phyloP scores from a whole-genome alignment of 2,888 invertebrate species.

The Tribolium freemani region DNA sequence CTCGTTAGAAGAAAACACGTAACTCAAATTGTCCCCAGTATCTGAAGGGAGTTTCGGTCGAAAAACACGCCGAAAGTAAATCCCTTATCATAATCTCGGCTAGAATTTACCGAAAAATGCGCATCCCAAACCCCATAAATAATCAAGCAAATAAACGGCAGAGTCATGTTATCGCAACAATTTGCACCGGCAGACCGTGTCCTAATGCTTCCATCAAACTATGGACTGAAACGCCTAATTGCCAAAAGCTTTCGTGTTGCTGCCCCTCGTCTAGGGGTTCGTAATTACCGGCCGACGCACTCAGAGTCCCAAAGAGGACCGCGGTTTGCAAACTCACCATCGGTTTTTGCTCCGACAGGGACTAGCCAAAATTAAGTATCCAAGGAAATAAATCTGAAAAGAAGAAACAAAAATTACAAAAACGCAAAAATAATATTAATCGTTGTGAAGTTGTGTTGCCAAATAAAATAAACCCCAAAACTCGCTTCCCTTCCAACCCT shows the following conservation, averaged over 20 bases:
- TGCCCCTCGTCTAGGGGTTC: slow-evolving; percentile 60
- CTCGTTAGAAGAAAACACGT: slow-evolving; percentile 59
- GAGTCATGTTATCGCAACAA: slow-evolving; percentile 58
- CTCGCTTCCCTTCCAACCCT: not conserved
- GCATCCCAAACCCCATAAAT: slow-evolving; percentile 16
- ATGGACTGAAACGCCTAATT: slow-evolving; percentile 65
- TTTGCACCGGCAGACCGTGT: slow-evolving; percentile 60
- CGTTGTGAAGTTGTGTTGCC: not conserved
- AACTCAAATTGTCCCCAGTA: slow-evolving; percentile 56
- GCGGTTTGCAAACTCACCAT: slow-evolving; percentile 49
- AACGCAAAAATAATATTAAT: no score
- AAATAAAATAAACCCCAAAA: slow-evolving; percentile 7
- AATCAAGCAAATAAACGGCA: slow-evolving; percentile 34
- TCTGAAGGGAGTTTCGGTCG: slow-evolving; percentile 30
- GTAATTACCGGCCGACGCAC: slow-evolving; percentile 59
- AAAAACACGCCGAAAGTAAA: slow-evolving; percentile 22
- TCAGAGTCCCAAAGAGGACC: slow-evolving; percentile 46
- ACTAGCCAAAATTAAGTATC: slow-evolving; percentile 30
- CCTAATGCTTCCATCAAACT: slow-evolving; percentile 63
- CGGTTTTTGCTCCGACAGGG: slow-evolving; percentile 10
- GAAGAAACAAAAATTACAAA: not conserved
- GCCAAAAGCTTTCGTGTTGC: slow-evolving; percentile 66
- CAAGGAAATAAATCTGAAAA: slow-evolving; percentile 31
- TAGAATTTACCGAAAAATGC: not conserved
- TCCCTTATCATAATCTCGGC: slow-evolving; percentile 26